Conservation (phyloP, 2,113 vertebrate genomes). For the Pristiophorus japonicus region DNA sequence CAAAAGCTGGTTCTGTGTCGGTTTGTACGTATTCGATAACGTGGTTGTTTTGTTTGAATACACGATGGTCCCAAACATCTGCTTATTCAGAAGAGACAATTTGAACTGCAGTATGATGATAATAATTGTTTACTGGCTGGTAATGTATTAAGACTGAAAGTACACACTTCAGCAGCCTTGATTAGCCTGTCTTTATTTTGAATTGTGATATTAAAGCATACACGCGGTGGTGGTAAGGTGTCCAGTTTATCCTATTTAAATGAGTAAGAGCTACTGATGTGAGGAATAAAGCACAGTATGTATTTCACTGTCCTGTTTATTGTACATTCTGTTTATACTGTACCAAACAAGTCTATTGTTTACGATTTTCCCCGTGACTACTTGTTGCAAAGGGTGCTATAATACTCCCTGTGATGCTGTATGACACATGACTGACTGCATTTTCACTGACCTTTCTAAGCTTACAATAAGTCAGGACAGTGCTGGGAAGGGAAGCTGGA, state of each 20-base stretch:
- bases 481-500: background rate
- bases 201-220: background rate
- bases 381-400: background rate
- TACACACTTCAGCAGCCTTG: background rate
- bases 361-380: slow-evolving; percentile 5
- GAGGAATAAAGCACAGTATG: slow-evolving; percentile 31
- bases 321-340: slow-evolving; percentile 29
- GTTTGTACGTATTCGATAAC: background rate
- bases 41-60: background rate
- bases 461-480: background rate
- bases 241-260: background rate
- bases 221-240: background rate
- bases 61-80: slow-evolving; percentile 8
- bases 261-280: slow-evolving; percentile 2
- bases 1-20: background rate
- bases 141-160: slow-evolving; percentile 17
- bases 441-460: slow-evolving; percentile 26
- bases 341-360: background rate
- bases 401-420: background rate
- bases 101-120: background rate
- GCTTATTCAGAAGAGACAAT: background rate
- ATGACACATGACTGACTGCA: background rate
- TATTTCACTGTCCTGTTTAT: slow-evolving; percentile 21
- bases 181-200: background rate
- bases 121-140: slow-evolving; percentile 20